phyloP scores from a whole-genome alignment of 2,797 vertebrate genomes.

The Anisognathus igniventris region DNA sequence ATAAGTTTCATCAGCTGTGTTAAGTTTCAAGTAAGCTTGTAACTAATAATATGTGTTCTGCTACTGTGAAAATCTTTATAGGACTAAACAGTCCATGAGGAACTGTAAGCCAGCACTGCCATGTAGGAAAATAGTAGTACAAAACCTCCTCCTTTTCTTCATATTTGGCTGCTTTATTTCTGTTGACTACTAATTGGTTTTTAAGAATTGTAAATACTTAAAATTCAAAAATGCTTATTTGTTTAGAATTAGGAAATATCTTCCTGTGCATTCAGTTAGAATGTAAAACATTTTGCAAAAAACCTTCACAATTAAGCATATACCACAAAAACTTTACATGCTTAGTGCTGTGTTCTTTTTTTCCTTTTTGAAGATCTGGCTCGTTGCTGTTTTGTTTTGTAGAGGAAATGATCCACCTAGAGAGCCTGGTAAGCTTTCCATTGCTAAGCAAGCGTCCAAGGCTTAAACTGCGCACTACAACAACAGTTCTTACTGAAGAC shows the following conservation, averaged over 20 bases:
- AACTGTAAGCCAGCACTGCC: background rate
- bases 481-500: background rate
- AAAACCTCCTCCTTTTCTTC: background rate
- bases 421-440: background rate
- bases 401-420: background rate
- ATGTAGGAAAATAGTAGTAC: background rate
- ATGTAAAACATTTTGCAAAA: background rate
- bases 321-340: background rate
- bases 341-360: background rate
- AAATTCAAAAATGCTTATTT: background rate
- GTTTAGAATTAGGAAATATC: background rate
- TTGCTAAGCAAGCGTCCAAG: background rate
- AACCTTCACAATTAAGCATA: background rate
- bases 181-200: background rate
- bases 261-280: background rate
- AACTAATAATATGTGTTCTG: background rate
- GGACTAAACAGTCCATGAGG: background rate
- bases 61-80: background rate
- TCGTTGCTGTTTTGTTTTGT: background rate
- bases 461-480: background rate
- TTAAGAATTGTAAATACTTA: background rate
- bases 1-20: background rate
- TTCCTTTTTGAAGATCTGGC: background rate
- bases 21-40: constrained; percentile 8
- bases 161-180: background rate